Evolutionary conservation across 2,888 invertebrate genomes (phyloP).

Genomic region (Sabatieria punctata): DNA sequence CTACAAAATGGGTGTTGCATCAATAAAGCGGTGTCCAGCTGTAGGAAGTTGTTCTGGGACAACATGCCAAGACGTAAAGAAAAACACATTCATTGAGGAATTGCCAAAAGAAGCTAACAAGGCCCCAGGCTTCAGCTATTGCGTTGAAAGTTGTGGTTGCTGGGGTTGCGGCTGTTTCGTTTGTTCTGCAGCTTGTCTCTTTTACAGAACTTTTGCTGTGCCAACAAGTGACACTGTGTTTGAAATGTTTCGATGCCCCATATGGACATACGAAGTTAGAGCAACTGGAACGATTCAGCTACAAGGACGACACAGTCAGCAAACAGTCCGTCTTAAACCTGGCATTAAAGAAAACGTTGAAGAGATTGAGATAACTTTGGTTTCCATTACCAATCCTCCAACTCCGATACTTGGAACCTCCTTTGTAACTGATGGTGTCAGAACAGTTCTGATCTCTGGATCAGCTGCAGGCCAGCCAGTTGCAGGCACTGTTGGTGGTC

Average conservation of each 20-base stretch:
- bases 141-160: background rate
- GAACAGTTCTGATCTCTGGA: too few relatives aligned
- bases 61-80: too few relatives aligned
- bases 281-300: too few relatives aligned
- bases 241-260: slow-evolving; percentile 1
- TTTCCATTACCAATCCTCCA: background rate
- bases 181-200: background rate
- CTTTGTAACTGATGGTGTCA: slow-evolving; percentile 4
- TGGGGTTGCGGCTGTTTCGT: background rate
- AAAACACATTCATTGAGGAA: too few relatives aligned
- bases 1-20: background rate
- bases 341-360: too few relatives aligned
- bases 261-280: background rate
- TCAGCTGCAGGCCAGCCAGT: too few relatives aligned
- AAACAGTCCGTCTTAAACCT: too few relatives aligned
- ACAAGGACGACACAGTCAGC: too few relatives aligned
- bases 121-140: background rate
- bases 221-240: slow-evolving; percentile 2
- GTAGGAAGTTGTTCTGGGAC: background rate
- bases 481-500: too few relatives aligned
- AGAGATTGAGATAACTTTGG: background rate
- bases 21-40: background rate
- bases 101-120: background rate
- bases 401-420: background rate
- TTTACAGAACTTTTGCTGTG: too few relatives aligned